Evolutionary conservation across 2,797 vertebrate genomes (phyloP).

Genomic region (Steatocranus sp.): DNA sequence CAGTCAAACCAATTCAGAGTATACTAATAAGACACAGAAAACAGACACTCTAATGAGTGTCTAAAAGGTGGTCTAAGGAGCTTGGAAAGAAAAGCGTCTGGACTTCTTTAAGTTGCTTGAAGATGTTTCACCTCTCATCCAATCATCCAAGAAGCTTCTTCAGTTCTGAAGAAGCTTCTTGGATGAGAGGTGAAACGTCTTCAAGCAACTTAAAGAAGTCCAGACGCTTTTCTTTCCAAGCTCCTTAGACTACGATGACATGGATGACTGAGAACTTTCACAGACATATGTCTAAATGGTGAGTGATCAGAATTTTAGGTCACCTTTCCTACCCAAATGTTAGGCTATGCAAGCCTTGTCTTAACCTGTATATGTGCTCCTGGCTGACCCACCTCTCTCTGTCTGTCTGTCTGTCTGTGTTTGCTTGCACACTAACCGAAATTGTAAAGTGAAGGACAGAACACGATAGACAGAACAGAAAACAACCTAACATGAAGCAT

Average conservation of each 20-base stretch:
- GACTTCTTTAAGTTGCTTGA: neutral
- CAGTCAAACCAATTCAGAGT: neutral
- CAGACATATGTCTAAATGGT: neutral
- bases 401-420: neutral
- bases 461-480: neutral
- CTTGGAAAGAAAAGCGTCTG: neutral
- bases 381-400: neutral
- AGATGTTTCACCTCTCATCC: neutral
- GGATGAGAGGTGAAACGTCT: neutral
- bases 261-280: neutral
- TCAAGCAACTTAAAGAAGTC: neutral
- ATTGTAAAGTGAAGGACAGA: neutral
- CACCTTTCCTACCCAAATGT: neutral
- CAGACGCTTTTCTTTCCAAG: neutral
- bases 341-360: neutral
- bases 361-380: neutral
- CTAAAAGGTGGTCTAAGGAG: neutral
- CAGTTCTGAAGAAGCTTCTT: neutral
- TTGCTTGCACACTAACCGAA: neutral
- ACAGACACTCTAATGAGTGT: neutral
- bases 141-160: neutral
- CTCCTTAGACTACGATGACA: neutral
- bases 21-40: neutral
- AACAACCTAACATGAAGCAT: neutral
- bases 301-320: neutral